These are phyloP conservation scores for Clamator glandarius DNA, from an alignment of 2,797 vertebrate species.

Conservation along the genomic window DNA sequence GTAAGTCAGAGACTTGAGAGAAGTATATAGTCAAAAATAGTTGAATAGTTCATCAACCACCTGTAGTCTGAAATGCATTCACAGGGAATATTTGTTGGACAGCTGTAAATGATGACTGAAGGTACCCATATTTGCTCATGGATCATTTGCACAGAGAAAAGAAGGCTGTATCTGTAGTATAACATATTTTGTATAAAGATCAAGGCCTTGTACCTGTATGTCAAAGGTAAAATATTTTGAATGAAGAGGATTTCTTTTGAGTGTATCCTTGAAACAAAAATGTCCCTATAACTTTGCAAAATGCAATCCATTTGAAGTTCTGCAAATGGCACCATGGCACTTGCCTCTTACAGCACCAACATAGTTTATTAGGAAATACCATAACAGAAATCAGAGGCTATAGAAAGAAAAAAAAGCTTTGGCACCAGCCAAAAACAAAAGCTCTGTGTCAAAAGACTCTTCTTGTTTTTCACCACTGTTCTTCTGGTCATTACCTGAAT, in stretches of 20 bases:
- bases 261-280: neutral
- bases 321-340: neutral
- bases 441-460: neutral
- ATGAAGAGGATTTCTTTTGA: neutral
- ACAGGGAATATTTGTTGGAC: neutral
- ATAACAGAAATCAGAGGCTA: neutral
- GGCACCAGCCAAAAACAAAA: neutral
- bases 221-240: neutral
- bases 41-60: constrained; percentile 49
- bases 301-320: neutral
- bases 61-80: constrained; percentile 42
- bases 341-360: neutral
- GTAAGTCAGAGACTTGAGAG: neutral
- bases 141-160: neutral
- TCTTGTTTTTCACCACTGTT: neutral
- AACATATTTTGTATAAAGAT: neutral
- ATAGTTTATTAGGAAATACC: neutral
- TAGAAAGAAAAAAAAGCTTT: neutral
- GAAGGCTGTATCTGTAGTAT: neutral
- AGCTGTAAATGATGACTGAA: constrained; percentile 23
- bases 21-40: neutral
- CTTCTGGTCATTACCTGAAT: neutral
- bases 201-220: neutral
- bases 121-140: neutral
- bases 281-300: neutral